A percentile compares a stretch with the other conserved stretches of the same genome.
Conservation (phyloP, 2,113 vertebrate genomes). For the Mohoua ochrocephala region DNA sequence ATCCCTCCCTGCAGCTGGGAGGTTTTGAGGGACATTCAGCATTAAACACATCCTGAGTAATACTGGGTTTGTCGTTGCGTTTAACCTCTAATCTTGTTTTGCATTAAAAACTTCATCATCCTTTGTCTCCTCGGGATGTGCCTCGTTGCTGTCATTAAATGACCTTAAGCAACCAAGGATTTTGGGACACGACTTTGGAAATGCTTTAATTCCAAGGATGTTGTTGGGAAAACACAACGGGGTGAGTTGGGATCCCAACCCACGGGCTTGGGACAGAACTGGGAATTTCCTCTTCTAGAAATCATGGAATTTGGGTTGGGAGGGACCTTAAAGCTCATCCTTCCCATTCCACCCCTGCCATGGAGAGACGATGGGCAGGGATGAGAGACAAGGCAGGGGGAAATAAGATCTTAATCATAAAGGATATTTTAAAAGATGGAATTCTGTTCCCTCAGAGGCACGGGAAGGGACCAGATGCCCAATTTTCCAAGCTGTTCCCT, state of each 20-base stretch:
- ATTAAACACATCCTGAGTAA: not conserved
- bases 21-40: not conserved
- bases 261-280: not conserved
- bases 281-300: not conserved
- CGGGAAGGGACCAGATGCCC: not conserved
- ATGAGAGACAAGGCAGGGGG: not conserved
- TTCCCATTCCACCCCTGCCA: not conserved
- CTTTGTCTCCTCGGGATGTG: not conserved
- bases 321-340: not conserved
- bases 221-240: not conserved
- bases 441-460: not conserved
- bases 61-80: not conserved
- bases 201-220: not conserved
- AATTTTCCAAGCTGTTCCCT: not conserved
- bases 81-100: not conserved
- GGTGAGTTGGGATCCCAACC: not conserved
- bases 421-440: not conserved
- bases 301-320: not conserved
- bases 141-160: not conserved
- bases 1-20: not conserved
- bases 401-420: too few relatives aligned
- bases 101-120: fast-evolving
- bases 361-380: not conserved
- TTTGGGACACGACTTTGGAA: not conserved
- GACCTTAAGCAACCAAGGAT: not conserved